Conservation (phyloP, 1,140 invertebrate species). For the Drosophila athabasca region DNA sequence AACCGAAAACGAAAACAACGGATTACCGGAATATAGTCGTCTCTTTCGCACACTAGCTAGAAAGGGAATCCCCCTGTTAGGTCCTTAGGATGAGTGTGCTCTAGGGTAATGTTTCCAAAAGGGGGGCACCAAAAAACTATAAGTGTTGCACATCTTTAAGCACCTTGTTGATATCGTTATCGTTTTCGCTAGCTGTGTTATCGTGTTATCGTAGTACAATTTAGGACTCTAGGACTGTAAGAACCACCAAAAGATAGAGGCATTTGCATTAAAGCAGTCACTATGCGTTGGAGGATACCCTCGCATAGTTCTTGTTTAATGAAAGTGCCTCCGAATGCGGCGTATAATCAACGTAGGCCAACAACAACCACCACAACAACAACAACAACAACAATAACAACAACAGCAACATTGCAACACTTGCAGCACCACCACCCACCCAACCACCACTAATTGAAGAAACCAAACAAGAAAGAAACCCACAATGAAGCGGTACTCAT, state of each 20-base stretch:
- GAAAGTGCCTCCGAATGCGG: constrained; percentile 51
- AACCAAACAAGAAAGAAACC: constrained; percentile 8
- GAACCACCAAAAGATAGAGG: constrained; percentile 32
- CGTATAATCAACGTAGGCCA: constrained; percentile 67
- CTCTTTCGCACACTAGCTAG: constrained; percentile 20
- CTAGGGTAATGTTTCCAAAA: not conserved
- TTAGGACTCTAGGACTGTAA: constrained; percentile 68
- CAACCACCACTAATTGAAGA: constrained; percentile 10
- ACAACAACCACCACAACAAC: constrained; percentile 15
- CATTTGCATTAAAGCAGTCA: constrained; percentile 60
- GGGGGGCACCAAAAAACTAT: constrained; percentile 12
- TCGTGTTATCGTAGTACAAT: constrained; percentile 6
- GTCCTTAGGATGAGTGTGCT: constrained; percentile 4
- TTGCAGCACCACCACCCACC: constrained; percentile 24
- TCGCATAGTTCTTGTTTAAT: constrained; percentile 54
- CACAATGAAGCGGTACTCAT: constrained; percentile 58
- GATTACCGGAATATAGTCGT: constrained; percentile 18
- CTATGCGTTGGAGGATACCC: constrained; percentile 19
- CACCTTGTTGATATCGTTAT: constrained; percentile 5
- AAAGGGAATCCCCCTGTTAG: constrained; percentile 13
- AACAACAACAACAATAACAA: constrained; percentile 31
- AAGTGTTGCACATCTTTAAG: constrained; percentile 39
- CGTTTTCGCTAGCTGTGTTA: constrained; percentile 15
- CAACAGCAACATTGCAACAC: constrained; percentile 19
- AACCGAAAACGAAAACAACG: constrained; percentile 14